phyloP scores from a whole-genome alignment of 1,140 invertebrate genomes.

The Drosophila littoralis region DNA sequence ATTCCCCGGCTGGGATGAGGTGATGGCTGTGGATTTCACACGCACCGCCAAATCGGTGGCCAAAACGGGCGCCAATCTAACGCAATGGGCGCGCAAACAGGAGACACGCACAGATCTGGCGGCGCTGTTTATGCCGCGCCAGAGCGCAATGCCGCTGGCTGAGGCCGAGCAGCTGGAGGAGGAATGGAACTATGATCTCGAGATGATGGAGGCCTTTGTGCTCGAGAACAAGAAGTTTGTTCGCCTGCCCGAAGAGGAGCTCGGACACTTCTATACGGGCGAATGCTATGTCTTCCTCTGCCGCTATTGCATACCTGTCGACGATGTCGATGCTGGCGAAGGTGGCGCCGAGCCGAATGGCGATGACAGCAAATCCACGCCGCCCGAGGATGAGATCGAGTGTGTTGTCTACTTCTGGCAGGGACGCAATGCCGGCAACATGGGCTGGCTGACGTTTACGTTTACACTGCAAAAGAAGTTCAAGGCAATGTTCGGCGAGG shows the following conservation, averaged over 20 bases:
- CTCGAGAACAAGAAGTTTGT: slow-evolving; percentile 99
- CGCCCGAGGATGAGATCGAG: slow-evolving; percentile 94
- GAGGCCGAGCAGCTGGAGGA: slow-evolving; percentile 96
- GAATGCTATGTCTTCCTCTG: slow-evolving; percentile 99
- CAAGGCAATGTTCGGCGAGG: slow-evolving; percentile 96
- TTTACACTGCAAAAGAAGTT: slow-evolving; percentile 99
- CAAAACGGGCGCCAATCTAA: slow-evolving; percentile 97
- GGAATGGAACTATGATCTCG: slow-evolving; percentile 98
- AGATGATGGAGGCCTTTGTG: slow-evolving; percentile 99
- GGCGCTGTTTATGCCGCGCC: slow-evolving; percentile 97
- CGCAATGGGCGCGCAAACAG: slow-evolving; percentile 95
- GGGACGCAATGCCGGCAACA: slow-evolving; percentile 97
- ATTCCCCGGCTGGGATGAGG: slow-evolving; percentile 99
- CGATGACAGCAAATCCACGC: slow-evolving; percentile 58
- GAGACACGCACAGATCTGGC: slow-evolving; percentile 96
- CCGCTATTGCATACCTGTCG: slow-evolving; percentile 93
- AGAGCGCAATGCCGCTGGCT: slow-evolving; percentile 92
- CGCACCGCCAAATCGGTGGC: slow-evolving; percentile 98
- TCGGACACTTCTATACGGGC: slow-evolving; percentile 96
- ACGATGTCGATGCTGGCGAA: slow-evolving; percentile 84
- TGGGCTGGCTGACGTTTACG: slow-evolving; percentile 99
- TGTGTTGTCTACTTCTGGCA: slow-evolving; percentile 99
- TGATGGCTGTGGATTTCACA: slow-evolving; percentile 99
- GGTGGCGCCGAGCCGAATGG: slow-evolving; percentile 7
- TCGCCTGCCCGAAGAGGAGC: slow-evolving; percentile 96